These are phyloP conservation scores for Coelogynopora nodosa DNA, from an alignment of 2,888 invertebrate species.

Conservation along the genomic window DNA sequence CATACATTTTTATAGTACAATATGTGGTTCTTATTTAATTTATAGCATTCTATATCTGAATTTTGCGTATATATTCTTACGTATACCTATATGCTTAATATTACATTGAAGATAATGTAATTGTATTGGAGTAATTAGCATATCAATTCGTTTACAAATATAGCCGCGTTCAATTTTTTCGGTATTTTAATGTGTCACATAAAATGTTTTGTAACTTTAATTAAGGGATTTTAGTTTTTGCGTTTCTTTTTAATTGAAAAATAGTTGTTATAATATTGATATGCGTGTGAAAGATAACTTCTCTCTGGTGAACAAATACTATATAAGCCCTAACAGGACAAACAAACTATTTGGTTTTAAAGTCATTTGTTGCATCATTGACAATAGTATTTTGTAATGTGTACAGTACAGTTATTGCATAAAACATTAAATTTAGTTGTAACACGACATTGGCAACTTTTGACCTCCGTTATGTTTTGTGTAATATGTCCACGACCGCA, in stretches of 20 bases:
- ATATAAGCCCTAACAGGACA: too few species aligned
- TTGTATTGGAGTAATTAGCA: too few species aligned
- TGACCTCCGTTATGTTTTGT: slow-evolving; percentile 67
- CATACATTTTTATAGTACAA: too few species aligned
- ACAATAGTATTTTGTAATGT: slow-evolving; percentile 35
- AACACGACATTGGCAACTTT: slow-evolving; percentile 68
- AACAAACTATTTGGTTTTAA: neutral
- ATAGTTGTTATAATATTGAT: neutral
- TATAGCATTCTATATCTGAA: too few species aligned
- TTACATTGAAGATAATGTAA: too few species aligned
- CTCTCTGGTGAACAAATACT: neutral
- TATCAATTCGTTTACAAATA: too few species aligned
- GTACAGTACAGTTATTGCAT: slow-evolving; percentile 26
- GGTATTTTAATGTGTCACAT: too few species aligned
- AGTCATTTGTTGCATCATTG: neutral
- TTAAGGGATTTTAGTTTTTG: too few species aligned
- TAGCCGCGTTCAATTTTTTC: too few species aligned
- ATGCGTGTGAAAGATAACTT: neutral
- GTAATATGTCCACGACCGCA: slow-evolving; percentile 76
- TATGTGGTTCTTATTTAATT: too few species aligned
- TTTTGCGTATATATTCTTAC: neutral
- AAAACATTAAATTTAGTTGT: slow-evolving; percentile 13
- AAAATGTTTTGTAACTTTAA: too few species aligned
- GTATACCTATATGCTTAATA: neutral
- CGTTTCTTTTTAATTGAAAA: neutral